phyloP scores from a whole-genome alignment of 2,797 vertebrate species.

The Oryzias sinensis region DNA sequence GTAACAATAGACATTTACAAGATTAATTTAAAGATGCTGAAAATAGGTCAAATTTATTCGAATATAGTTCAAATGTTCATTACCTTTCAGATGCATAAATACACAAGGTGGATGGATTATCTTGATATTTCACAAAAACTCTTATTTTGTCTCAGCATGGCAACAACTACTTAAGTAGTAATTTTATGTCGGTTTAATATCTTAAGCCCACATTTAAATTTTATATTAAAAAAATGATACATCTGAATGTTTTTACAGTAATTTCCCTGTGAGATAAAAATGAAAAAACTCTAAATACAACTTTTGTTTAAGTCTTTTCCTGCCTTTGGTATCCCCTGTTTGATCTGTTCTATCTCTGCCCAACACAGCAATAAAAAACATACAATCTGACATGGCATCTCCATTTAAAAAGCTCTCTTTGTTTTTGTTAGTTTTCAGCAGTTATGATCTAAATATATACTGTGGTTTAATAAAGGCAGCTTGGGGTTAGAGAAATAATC shows the following conservation, averaged over 20 bases:
- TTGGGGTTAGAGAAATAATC: constrained; percentile 2
- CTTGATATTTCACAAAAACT: too few species aligned
- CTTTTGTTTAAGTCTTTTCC: too few species aligned
- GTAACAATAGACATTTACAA: too few species aligned
- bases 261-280: too few species aligned
- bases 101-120: too few species aligned
- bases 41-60: too few species aligned
- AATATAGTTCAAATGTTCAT: too few species aligned
- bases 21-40: too few species aligned
- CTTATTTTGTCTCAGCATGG: neutral
- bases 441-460: constrained; percentile 9
- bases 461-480: neutral
- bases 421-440: constrained; percentile 5
- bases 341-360: neutral
- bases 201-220: neutral
- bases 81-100: too few species aligned
- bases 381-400: neutral
- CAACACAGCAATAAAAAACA: neutral
- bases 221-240: neutral
- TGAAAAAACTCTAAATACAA: too few species aligned
- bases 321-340: neutral
- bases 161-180: too few species aligned
- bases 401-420: neutral
- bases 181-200: neutral
- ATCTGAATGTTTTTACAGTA: too few species aligned